Percentiles rank a stretch among this genome's conserved stretches.
phyloP scores from a whole-genome alignment of 2,113 vertebrate species.

The Podarcis raffonei region DNA sequence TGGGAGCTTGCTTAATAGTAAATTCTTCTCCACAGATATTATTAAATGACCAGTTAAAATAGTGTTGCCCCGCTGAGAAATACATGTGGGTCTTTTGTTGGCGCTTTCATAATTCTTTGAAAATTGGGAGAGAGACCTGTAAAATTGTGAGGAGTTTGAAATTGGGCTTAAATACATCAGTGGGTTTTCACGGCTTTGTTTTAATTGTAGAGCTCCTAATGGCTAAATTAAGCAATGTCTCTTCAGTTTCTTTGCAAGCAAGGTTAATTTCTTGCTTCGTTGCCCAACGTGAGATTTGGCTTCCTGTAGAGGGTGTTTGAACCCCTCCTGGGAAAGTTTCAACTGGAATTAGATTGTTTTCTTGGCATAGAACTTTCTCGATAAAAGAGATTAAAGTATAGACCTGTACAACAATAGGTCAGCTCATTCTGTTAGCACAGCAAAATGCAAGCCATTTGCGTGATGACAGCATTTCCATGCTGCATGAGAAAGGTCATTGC shows the following conservation, averaged over 20 bases:
- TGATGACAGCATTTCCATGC: not conserved
- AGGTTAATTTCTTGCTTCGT: slow-evolving; percentile 5
- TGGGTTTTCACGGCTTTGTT: not conserved
- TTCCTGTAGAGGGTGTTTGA: not conserved
- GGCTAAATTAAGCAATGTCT: not conserved
- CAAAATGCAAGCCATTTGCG: not conserved
- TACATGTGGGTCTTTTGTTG: not conserved
- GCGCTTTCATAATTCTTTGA: not conserved
- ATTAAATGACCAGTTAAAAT: not conserved
- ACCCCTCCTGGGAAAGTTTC: not conserved
- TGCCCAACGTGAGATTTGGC: not conserved
- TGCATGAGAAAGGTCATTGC: not conserved
- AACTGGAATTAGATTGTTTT: not conserved
- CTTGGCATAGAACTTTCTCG: not conserved
- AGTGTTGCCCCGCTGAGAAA: not conserved
- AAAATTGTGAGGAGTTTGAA: not conserved
- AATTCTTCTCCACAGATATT: not conserved
- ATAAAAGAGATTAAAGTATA: slow-evolving; percentile 11
- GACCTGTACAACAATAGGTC: slow-evolving; percentile 2
- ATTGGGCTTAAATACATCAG: not conserved
- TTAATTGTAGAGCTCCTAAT: not conserved
- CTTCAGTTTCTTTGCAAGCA: not conserved
- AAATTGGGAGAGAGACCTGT: not conserved
- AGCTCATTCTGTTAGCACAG: not conserved
- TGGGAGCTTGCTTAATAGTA: not conserved